Base-by-base conservation (phyloP, 2,888 invertebrate genomes). In the Disparrhopalites patrizii region DNA sequence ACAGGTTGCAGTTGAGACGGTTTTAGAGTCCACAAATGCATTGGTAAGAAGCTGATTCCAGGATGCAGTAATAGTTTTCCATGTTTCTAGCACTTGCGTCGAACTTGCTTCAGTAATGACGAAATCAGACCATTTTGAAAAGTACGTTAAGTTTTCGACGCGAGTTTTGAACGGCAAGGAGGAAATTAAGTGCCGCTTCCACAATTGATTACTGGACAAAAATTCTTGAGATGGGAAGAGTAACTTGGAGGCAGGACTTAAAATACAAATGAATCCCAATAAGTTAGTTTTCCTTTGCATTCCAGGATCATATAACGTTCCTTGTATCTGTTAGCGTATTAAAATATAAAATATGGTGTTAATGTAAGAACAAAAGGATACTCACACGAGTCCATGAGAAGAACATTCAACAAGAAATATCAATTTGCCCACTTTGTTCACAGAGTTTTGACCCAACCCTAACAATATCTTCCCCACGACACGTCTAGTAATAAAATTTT, bases 401-500 rank as follows among this genome's bases (percentile, higher is more conserved):
- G 23, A 30, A 7, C 40, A 4, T 23, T 62, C 54, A 2, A 40
- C 40, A 2, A 62, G 27, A 43, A 70, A 69, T 8, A 68, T 33
- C 20, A 55, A 58, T 54, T 71, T 74, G 0, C 65, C 67, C 1
- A 74, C 33, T 56, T 74, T 74, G 5, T 30, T 52, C 4, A 64
- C 68, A 1, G 70, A 33, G 8, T 65, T 62, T 18, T 54, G 58
- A 20, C 70, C 62, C 23, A 74, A 36, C n/a, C 63, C 66, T n/a
- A 70, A 65, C 10, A 74, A 62, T 13, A 64, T 60, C 60, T 72
- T 74, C 5, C 70, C 57, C 0, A 70, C 18, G 0, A 74, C 28
- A 43, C 74, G 27, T 47, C 68, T 70, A 10, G 54, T 62, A 33
- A 74, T 68, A 15, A 69, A 68, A 62, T 70, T 66, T 4, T 65